phyloP scores from a whole-genome alignment of 92 coral and sea anemone genomes.

The Parazoanthus atlanticus region DNA sequence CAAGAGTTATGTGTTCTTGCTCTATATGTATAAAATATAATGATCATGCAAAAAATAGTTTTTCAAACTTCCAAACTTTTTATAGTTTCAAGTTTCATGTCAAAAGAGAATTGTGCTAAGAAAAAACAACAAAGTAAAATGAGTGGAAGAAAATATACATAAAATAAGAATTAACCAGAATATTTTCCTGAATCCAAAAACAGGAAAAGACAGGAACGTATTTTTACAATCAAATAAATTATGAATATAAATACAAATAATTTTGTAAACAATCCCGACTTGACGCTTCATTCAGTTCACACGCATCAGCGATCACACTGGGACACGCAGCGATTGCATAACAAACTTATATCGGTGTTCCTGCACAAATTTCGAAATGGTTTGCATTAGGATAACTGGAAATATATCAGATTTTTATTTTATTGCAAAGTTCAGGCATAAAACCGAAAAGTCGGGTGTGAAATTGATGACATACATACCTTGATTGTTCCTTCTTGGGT shows the following conservation, averaged over 20 bases:
- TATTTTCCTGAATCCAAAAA: no score
- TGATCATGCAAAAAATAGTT: neutral
- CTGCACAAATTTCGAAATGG: no score
- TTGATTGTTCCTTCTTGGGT: neutral
- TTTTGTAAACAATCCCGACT: no score
- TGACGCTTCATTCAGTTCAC: no score
- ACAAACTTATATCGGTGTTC: no score
- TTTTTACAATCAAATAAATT: constrained; percentile 1
- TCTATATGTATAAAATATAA: constrained; percentile 5
- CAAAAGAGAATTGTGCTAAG: neutral
- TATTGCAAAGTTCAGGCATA: no score
- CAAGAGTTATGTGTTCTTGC: constrained; percentile 9
- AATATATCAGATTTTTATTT: no score
- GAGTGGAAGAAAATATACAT: neutral
- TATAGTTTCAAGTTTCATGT: constrained; percentile 1
- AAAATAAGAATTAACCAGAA: neutral
- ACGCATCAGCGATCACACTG: no score
- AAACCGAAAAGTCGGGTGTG: no score
- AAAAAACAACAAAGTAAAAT: neutral
- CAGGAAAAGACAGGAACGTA: neutral
- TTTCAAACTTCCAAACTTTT: neutral
- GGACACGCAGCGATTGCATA: no score
- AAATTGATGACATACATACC: constrained; percentile 1
- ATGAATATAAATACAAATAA: neutral
- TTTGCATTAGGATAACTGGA: no score